phyloP scores from a whole-genome alignment of 2,113 vertebrate genomes.

The Festucalex cinctus region DNA sequence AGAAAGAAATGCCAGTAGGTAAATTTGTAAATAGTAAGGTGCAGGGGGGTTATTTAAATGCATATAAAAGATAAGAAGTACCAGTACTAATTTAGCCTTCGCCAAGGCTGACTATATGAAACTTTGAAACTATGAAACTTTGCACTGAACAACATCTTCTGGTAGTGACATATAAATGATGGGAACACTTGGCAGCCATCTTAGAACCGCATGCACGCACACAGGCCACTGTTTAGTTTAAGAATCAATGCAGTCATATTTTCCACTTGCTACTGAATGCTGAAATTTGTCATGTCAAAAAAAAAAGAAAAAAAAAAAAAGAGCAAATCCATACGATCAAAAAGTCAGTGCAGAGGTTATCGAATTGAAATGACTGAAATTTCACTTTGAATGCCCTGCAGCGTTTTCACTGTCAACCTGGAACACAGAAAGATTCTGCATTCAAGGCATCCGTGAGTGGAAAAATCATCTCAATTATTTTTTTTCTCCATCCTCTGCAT shows the following conservation, averaged over 20 bases:
- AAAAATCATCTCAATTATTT: conserved; percentile 52
- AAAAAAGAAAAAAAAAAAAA: conserved; percentile 4
- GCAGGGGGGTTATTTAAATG: neutral
- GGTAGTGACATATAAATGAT: neutral
- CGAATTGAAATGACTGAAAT: conserved; percentile 25
- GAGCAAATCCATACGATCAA: conserved; percentile 23
- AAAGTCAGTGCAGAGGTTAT: conserved; percentile 9
- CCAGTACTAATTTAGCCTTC: neutral
- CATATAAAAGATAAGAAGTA: neutral
- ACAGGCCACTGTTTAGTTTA: conserved; percentile 4
- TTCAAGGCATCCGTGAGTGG: conserved; percentile 50
- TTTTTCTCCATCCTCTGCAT: conserved; percentile 55
- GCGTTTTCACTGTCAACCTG: conserved; percentile 9
- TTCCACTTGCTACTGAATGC: conserved; percentile 51
- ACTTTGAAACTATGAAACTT: neutral
- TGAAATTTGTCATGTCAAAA: neutral
- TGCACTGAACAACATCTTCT: neutral
- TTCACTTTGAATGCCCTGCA: neutral
- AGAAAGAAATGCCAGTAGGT: neutral
- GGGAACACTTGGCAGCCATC: neutral
- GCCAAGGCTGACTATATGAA: neutral
- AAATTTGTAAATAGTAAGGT: neutral
- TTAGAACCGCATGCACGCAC: neutral
- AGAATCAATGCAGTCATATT: conserved; percentile 58
- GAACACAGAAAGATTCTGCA: conserved; percentile 49